Evolutionary conservation across 2,888 invertebrate genomes (phyloP), one percentile per base, ranked within the genome.

Genomic region (Melanophora roralis): DNA sequence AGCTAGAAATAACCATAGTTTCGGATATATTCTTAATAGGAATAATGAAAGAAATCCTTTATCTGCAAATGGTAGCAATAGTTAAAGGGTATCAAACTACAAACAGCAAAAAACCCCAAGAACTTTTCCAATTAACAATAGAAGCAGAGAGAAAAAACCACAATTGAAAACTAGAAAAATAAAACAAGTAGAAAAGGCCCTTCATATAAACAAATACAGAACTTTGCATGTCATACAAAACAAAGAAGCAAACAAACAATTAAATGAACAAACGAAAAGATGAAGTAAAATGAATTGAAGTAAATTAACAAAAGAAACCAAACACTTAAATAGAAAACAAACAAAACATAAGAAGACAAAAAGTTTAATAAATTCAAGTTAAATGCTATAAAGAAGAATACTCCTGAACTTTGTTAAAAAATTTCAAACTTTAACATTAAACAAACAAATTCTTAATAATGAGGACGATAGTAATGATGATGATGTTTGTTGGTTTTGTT

Each of bases 211-310:
- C 51, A 80, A 73, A 80, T 68, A 62, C 64, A 76, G 72, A 80
- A 80, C 76, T 80, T 73, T 76, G 68, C 80, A 80, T 80, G 76
- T 76, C 80, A 73, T 68, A 49, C 55, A 53, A 75, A 79, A 21
- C 36, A 72, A 57, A 68, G 55, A 67, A 72, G 53, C 32, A 36
- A 36, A 62, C 32, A 19, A 60, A 73, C 34, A 45, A 51, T 34
- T 40, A 69, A 74, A 73, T 57, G 34, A 69, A 27, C 6, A 27
- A 5, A 45, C n/a, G 38, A 64, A 34, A 68, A 27, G 3, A 27
- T 9, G 19, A 16, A 60, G 19, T 38, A 3, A 34, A 57, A 21
- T 67, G 14, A 49, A 21, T 32, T 57, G 38, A 38, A 59, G 65
- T 67, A 19, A 49, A 49, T 40, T 65, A 65, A 14, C 34, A 55